Base-by-base conservation (phyloP, 2,797 vertebrate species). In the Enteromius afrohamiltoni region DNA sequence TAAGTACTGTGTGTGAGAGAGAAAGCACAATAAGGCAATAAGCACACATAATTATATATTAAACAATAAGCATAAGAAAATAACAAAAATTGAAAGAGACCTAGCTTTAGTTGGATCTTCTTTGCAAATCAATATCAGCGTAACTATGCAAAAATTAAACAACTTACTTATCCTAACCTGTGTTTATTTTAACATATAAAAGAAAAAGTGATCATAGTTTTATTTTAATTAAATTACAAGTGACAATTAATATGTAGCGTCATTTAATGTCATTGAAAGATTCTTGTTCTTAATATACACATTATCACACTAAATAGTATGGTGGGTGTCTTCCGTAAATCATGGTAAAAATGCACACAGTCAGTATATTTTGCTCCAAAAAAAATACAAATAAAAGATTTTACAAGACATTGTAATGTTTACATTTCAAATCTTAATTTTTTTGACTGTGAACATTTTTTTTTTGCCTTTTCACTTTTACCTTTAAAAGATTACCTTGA, bases 1-100 rank as follows among this genome's bases (percentile, higher is more conserved):
- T 91, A 86, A 97, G 94, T 86, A 95, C 96, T 98, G 91, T 82
- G 31, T 17, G 60, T 2, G 1, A 3, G 70, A 67, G 29, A 75
- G 8, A 80, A 29, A 42, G 23, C 58, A 37, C 29, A 37, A 14
- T 3, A 55, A 17, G 10, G 13, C 45, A 67, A 16, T 34, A 13
- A 40, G 10, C n/a, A 26, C 11, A 70, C 10, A 62, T 62, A 62
- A 14, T 13, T 4, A 62, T 29, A 16, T 62, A 62, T 62, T 14
- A 11, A 6, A 19, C 31, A 73, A 21, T 34, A 23, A 40, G 14
- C 37, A 37, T 16, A 70, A 13, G 3, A 76, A 77, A 60, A 34
- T 51, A 6, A 29, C 16, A 49, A 23, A 16, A 67, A 13, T 13
- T 3, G 34, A 58, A 64, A 6, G 6, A 67, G 19, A 29, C 26